Percentiles rank a stretch among this genome's conserved stretches.
These are phyloP conservation scores for Gibbula magus DNA, from an alignment of 2,888 invertebrate genomes.

Conservation along the genomic window DNA sequence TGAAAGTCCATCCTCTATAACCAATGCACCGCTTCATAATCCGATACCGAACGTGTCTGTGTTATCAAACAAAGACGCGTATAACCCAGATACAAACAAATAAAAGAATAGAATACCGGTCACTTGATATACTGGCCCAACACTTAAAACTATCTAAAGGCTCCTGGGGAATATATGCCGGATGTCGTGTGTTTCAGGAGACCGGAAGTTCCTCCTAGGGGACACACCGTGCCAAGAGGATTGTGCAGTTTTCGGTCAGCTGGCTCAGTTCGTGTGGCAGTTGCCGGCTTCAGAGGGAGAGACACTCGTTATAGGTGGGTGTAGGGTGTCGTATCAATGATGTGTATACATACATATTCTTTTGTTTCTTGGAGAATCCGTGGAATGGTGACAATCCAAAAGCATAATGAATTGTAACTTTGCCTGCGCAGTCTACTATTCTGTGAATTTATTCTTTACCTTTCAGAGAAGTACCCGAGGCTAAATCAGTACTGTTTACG, in stretches of 20 bases:
- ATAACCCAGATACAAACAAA: too few relatives aligned
- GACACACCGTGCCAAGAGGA: constrained; percentile 67
- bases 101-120: too few relatives aligned
- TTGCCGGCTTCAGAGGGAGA: constrained; percentile 48
- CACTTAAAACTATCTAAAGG: too few relatives aligned
- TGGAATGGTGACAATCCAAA: neutral
- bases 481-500: neutral
- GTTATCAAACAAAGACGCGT: too few relatives aligned
- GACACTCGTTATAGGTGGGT: constrained; percentile 45
- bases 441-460: neutral
- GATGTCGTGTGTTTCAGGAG: constrained; percentile 44
- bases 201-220: constrained; percentile 65
- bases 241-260: constrained; percentile 72
- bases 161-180: too few relatives aligned
- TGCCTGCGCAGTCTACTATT: too few relatives aligned
- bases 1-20: too few relatives aligned
- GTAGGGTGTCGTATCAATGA: neutral
- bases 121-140: too few relatives aligned
- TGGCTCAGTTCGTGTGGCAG: constrained; percentile 71
- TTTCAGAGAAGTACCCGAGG: neutral
- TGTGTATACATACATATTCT: neutral
- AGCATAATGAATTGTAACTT: neutral
- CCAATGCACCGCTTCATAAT: too few relatives aligned
- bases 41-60: too few relatives aligned
- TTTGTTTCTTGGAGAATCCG: neutral